Percentiles rank a stretch among this genome's conserved stretches.
These are phyloP conservation scores for Aselliscus stoliczkanus DNA, from an alignment of 2,797 vertebrate genomes.

Conservation along the genomic window DNA sequence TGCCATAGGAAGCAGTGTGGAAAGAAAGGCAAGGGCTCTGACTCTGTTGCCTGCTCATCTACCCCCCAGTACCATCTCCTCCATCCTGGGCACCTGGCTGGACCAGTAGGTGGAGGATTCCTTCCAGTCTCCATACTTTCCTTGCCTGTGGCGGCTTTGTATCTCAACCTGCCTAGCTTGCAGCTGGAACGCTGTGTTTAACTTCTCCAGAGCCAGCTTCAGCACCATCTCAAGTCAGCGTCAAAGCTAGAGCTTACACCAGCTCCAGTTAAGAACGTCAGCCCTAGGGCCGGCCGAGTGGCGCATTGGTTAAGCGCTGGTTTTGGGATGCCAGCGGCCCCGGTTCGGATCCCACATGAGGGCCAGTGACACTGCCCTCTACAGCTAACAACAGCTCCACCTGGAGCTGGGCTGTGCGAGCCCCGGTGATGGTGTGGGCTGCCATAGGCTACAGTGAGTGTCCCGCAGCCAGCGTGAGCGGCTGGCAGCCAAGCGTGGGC, in stretches of 20 bases:
- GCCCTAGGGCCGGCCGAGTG: too few species aligned
- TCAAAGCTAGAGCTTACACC: background rate
- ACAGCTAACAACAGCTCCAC: too few species aligned
- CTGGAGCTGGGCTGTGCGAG: too few species aligned
- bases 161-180: slow-evolving; percentile 86
- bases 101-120: slow-evolving; percentile 93
- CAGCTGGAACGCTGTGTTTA: slow-evolving; percentile 89
- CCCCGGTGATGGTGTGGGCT: too few species aligned
- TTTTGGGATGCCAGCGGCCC: too few species aligned
- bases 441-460: too few species aligned
- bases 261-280: too few species aligned
- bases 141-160: slow-evolving; percentile 87
- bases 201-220: slow-evolving; percentile 82
- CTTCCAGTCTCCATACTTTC: slow-evolving; percentile 86
- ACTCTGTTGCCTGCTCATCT: background rate
- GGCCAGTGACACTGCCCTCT: too few species aligned
- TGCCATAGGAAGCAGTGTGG: background rate
- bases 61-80: slow-evolving; percentile 86
- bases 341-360: too few species aligned
- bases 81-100: slow-evolving; percentile 90
- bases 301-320: too few species aligned
- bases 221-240: background rate
- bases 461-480: too few species aligned
- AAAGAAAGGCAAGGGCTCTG: background rate
- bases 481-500: too few species aligned